Conservation (phyloP, 2,797 vertebrate species). For the Eupleurogrammus muticus region DNA sequence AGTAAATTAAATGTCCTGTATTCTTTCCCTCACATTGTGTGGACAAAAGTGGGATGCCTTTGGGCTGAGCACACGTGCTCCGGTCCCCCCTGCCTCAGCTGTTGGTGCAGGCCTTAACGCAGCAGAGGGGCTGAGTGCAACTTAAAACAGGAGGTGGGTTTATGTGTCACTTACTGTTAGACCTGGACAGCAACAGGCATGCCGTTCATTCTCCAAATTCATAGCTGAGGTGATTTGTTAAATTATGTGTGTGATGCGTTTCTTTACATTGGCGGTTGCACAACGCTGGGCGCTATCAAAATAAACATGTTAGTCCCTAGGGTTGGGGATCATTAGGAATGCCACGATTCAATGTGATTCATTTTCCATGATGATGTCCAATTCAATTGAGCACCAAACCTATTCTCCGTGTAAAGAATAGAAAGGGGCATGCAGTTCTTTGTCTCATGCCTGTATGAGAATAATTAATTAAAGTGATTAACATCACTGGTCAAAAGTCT, state of each 20-base stretch:
- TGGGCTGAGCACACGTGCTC: conserved; percentile 73
- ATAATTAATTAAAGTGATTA: no score
- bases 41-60: conserved; percentile 77
- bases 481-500: no score
- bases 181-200: conserved; percentile 60
- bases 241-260: conserved; percentile 21
- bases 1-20: conserved; percentile 56
- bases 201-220: conserved; percentile 65
- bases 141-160: conserved; percentile 47
- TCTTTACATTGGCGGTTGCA: conserved; percentile 25
- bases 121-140: conserved; percentile 31
- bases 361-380: no score
- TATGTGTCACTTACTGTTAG: conserved; percentile 49
- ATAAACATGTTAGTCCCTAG: conserved; percentile 3
- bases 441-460: no score
- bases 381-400: no score
- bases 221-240: conserved; percentile 14
- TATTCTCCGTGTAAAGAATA: no score
- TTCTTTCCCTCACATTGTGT: conserved; percentile 31
- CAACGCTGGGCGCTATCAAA: conserved; percentile 3
- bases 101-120: conserved; percentile 62
- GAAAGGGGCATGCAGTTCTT: no score
- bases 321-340: no score
- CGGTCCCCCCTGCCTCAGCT: conserved; percentile 76
- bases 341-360: no score